Evolutionary conservation across 1,140 invertebrate species (phyloP).

Genomic region (Platyscapa corneri): DNA sequence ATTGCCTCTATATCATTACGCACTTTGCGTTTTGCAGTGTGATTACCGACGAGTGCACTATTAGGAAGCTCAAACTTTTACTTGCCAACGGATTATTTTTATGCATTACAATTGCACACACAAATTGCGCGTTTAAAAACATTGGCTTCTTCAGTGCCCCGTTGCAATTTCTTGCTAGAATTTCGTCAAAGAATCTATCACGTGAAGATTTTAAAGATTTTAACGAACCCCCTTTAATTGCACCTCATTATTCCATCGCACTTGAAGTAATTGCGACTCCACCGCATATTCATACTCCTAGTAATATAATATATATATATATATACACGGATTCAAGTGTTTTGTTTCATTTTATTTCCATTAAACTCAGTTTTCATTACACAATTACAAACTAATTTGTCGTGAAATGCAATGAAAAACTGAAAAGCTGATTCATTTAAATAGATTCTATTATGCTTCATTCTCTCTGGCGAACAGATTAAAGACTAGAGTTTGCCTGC

Average conservation of each 20-base stretch:
- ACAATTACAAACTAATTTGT: too few relatives aligned
- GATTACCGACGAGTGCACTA: not conserved
- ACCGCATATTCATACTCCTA: not conserved
- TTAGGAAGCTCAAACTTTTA: not conserved
- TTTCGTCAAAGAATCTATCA: not conserved
- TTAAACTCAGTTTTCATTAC: too few relatives aligned
- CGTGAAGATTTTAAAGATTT: not conserved
- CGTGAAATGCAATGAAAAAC: too few relatives aligned
- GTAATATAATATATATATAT: not conserved
- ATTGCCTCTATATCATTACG: not conserved
- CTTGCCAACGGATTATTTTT: not conserved
- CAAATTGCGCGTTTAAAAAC: not conserved
- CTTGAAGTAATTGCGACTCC: not conserved
- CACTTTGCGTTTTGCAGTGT: not conserved
- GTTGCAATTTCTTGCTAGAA: not conserved
- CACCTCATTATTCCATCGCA: not conserved
- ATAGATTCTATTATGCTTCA: too few relatives aligned
- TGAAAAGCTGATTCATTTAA: too few relatives aligned
- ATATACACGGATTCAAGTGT: not conserved
- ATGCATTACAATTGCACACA: not conserved
- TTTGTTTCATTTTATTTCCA: not conserved
- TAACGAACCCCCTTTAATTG: not conserved
- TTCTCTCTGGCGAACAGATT: too few relatives aligned
- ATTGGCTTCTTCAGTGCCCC: not conserved
- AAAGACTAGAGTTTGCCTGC: too few relatives aligned